Evolutionary conservation across 2,888 invertebrate species (phyloP), one percentile per base, ranked within the genome.

Genomic region (Coelogynopora nodosa): DNA sequence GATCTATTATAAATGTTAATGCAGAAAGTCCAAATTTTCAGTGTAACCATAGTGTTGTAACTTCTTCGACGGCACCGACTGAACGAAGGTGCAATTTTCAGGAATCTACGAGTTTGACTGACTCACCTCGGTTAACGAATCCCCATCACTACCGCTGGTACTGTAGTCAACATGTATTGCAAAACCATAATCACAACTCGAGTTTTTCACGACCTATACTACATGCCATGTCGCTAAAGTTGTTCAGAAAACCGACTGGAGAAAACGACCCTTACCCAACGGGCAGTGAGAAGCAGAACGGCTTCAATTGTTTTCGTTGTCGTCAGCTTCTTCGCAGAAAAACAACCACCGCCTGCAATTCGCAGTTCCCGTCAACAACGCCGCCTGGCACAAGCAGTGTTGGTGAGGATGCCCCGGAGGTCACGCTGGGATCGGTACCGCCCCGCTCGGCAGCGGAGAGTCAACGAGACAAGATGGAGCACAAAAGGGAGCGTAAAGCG

Each of bases 401-500:
- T 13, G 74, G 27, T 23, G 74, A 74, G 2, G 18, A 13, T 2
- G 23, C 74, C 5, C 18, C 18, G 10, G 74, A 74, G 27, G 74
- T 49, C 49, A 49, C 49, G 10, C 18, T 49, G 18, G 18, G 18
- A 49, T 49, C 49, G 10, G 49, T 49, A 13, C 49, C 49, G 18
- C 49, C 5, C 10, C 49, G 49, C 18, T 49, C 49, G 10, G 18
- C 5, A 5, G 18, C 18, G 49, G 18, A 49, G 10, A n/a, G n/a
- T n/a, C n/a, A n/a, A n/a, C 85, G 85, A 26, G 67, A 85, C 23
- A 85, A 85, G 23, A 88, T 91, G 67, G 92, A 91, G 88, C 90
- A 90, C 89, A 91, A 91, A 88, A 88, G 92, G 49, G 92, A 92
- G 88, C 88, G 92, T 80, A 92, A 92, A 87, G 92, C 92, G 13